Conservation (phyloP, 1,140 invertebrate species). For the Bilobella aurantiaca region DNA sequence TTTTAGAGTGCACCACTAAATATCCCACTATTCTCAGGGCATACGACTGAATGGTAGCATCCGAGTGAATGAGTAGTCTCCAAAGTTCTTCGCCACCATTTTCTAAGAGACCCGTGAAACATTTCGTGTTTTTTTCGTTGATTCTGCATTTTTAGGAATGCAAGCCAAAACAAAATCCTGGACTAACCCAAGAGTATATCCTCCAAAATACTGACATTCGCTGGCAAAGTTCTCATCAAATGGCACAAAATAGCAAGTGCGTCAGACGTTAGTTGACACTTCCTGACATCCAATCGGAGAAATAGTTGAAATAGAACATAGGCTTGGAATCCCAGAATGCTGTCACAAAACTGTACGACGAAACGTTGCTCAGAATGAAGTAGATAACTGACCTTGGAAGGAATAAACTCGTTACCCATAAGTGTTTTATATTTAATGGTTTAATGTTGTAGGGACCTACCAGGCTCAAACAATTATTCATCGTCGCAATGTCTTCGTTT, state of each 20-base stretch:
- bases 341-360: conserved; percentile 64
- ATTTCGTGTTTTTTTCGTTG: neutral
- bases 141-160: too few species aligned
- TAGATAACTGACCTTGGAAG: conserved; percentile 56
- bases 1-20: neutral
- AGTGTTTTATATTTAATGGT: neutral
- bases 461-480: conserved; percentile 26
- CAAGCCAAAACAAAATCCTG: too few species aligned
- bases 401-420: neutral
- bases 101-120: neutral
- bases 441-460: conserved; percentile 24
- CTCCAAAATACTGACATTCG: conserved; percentile 62
- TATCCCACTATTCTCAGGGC: neutral
- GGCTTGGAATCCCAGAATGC: conserved; percentile 55
- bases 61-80: neutral
- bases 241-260: conserved; percentile 60
- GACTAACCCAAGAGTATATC: conserved; percentile 50
- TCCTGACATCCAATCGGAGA: conserved; percentile 49
- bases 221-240: conserved; percentile 58
- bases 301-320: conserved; percentile 43
- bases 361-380: conserved; percentile 58
- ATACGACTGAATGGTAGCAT: neutral
- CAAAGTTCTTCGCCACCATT: neutral
- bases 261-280: conserved; percentile 51
- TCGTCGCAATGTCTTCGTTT: conserved; percentile 23